Conservation (phyloP, 2,888 invertebrate genomes). For the Ypsolopha sequella region DNA sequence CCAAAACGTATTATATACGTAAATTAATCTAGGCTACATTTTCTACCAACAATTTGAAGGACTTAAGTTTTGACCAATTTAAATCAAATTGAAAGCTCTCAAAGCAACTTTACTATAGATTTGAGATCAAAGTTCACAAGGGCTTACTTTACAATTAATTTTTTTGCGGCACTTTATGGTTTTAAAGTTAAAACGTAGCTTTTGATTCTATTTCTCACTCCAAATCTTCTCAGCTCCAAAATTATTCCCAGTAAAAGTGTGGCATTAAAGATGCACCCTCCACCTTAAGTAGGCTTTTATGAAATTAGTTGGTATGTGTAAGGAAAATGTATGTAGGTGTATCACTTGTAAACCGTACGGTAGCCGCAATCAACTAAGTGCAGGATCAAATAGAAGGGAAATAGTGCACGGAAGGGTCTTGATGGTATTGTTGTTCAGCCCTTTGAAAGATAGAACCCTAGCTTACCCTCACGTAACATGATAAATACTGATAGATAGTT, state of each 20-base stretch:
- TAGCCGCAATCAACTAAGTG: constrained; percentile 41
- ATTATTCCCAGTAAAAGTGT: constrained; percentile 1
- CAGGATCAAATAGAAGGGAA: constrained; percentile 4
- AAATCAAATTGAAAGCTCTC: too few relatives aligned
- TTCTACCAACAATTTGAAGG: too few relatives aligned
- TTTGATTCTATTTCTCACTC: neutral
- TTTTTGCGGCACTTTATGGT: neutral
- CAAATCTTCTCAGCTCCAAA: neutral
- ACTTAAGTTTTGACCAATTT: too few relatives aligned
- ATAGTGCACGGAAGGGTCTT: too few relatives aligned
- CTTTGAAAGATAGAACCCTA: too few relatives aligned
- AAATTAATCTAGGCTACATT: too few relatives aligned
- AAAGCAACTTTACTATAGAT: too few relatives aligned
- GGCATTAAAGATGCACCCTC: constrained; percentile 50
- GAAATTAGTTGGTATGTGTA: constrained; percentile 37
- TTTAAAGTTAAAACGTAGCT: neutral
- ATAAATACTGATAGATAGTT: too few relatives aligned
- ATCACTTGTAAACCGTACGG: constrained; percentile 28
- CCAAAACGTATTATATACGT: too few relatives aligned
- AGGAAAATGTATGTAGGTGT: constrained; percentile 20
- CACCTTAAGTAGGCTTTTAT: constrained; percentile 27
- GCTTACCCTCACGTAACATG: too few relatives aligned
- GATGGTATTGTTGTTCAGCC: too few relatives aligned
- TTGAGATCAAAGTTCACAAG: too few relatives aligned
- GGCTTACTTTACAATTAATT: neutral